Base-by-base conservation (phyloP, 2,113 vertebrate species). In the Telmatochromis sp. region DNA sequence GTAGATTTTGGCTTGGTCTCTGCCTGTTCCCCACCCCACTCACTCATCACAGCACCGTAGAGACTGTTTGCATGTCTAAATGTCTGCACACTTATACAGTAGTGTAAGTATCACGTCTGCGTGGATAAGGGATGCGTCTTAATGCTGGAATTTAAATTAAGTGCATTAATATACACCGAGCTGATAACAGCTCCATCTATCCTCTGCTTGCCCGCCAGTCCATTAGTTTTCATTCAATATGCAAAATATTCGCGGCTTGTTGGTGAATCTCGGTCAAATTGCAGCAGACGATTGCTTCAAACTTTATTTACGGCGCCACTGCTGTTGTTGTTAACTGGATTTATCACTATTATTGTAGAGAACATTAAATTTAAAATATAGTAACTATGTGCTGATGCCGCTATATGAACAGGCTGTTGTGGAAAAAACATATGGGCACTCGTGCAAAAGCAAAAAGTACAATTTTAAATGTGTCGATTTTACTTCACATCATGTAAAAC, bases 141-240 rank as follows among this genome's bases (percentile, higher is more conserved):
- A 28, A 73, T 26, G 58, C 17, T 63, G 17, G 15, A 28, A 75
- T 28, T 75, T 28, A 31, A 31, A 50, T 19, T 7, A 1, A 19
- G 42, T 78, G 71, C 45, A 28, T 50, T 13, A 50, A 19, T n/a
- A 78, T 7, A 50, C 45, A 78, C 42, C 1, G 42, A 50, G 23
- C 9, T 73, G 40, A 75, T 26, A 47, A 0, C 23, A 17, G 23
- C 9, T 45, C 40, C 1, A 0, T 73, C 6, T 47, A 3, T 31
- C 6, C 42, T 17, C 68, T 73, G 68, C 21, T 15, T 26, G 21
- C 14, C 21, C 8, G 13, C 14, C 14, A 47, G 23, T 47, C 23
- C 23, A 8, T 31, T 78, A 12, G 23, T 19, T 28, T 37, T 50
- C 9, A 28, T 50, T 11, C 23, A 75, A 50, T 75, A 19, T 31